Evolutionary conservation across 2,113 vertebrate species (phyloP).

Genomic region (Siniperca chuatsi): DNA sequence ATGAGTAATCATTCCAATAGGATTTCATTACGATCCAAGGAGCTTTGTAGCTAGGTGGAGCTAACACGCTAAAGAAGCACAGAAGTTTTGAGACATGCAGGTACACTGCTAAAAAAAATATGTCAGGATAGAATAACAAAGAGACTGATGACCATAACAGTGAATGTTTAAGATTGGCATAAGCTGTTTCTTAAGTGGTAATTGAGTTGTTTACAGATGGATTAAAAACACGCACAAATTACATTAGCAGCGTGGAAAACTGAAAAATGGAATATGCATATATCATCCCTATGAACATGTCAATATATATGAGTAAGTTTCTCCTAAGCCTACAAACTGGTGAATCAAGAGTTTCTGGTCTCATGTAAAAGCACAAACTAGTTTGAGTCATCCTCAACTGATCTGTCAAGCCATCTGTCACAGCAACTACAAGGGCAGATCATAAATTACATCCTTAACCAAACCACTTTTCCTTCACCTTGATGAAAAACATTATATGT

Average conservation of each 20-base stretch:
- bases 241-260: neutral
- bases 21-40: conserved; percentile 16
- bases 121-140: neutral
- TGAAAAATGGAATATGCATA: neutral
- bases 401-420: conserved; percentile 31
- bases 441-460: neutral
- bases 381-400: conserved; percentile 18
- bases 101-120: neutral
- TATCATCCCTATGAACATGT: conserved; percentile 12
- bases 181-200: neutral
- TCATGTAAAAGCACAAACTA: conserved; percentile 24
- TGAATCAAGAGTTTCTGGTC: conserved; percentile 54
- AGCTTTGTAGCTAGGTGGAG: conserved; percentile 46
- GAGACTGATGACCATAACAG: neutral
- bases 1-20: conserved; percentile 60
- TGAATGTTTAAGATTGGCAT: neutral
- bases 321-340: conserved; percentile 27
- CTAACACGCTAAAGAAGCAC: conserved; percentile 31
- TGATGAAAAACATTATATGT: neutral
- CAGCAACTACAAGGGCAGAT: neutral
- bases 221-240: neutral
- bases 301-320: conserved; percentile 6
- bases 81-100: conserved; percentile 10
- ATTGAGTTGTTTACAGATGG: neutral
- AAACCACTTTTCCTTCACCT: neutral